These are phyloP conservation scores for Colletes collaris DNA, from an alignment of 2,888 invertebrate species.

Conservation along the genomic window DNA sequence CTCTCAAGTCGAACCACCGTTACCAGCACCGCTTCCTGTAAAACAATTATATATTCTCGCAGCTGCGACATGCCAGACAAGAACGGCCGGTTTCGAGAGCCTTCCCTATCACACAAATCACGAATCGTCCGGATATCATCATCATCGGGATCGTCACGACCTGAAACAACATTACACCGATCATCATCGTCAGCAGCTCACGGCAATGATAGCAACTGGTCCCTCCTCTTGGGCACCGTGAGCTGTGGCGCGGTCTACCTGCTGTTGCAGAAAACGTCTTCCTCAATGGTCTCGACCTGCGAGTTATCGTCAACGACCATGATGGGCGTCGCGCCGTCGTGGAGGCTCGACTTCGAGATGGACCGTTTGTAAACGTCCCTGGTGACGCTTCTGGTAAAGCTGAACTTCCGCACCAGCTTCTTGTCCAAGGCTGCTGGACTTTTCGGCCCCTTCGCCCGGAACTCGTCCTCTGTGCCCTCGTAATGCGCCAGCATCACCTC, in stretches of 20 bases:
- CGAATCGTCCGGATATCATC: conserved; percentile 61
- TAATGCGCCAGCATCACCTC: conserved; percentile 84
- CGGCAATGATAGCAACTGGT: conserved; percentile 74
- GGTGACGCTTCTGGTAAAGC: conserved; percentile 85
- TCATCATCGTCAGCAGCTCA: conserved; percentile 70
- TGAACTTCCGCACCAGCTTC: conserved; percentile 85
- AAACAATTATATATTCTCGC: conserved; percentile 11
- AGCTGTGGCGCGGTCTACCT: conserved; percentile 80
- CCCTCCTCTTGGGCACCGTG: conserved; percentile 76
- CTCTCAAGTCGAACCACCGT: neutral
- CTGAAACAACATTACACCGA: conserved; percentile 59
- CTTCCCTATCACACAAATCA: conserved; percentile 51
- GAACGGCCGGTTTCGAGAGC: conserved; percentile 31
- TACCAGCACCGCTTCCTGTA: neutral
- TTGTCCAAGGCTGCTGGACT: conserved; percentile 84
- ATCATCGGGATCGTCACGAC: conserved; percentile 68
- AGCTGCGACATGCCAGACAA: conserved; percentile 25
- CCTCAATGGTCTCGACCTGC: conserved; percentile 77
- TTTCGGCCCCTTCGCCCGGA: conserved; percentile 80
- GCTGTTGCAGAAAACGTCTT: conserved; percentile 78
- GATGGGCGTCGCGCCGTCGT: conserved; percentile 85
- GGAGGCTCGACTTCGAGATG: conserved; percentile 84
- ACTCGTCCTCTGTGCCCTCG: conserved; percentile 81
- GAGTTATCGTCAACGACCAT: conserved; percentile 83
- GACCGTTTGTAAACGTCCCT: conserved; percentile 84